Conservation (phyloP, 2,113 vertebrate genomes). For the Thymallus thymallus region DNA sequence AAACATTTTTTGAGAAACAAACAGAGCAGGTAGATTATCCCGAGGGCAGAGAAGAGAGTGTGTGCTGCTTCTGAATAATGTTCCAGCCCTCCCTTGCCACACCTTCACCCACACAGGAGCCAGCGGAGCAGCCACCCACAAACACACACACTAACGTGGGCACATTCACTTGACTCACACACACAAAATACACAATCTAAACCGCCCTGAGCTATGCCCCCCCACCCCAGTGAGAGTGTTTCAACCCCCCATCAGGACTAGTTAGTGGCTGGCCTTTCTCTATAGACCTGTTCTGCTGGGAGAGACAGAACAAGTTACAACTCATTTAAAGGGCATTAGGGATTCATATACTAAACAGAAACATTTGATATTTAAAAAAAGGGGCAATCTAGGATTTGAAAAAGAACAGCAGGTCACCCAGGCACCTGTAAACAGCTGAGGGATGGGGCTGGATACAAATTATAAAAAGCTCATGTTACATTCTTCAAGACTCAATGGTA, state of each 20-base stretch:
- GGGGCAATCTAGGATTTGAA: neutral
- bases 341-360: neutral
- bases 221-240: neutral
- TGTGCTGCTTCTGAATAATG: neutral
- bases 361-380: no score
- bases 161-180: neutral
- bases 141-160: no score
- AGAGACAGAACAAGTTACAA: neutral
- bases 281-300: no score
- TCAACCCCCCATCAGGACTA: neutral
- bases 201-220: neutral
- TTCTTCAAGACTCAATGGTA: neutral
- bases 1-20: neutral
- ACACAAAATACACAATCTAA: neutral
- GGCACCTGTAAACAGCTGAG: no score
- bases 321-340: conserved; percentile 6
- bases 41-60: neutral
- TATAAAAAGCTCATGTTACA: neutral
- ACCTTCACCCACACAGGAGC: neutral
- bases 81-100: neutral
- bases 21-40: neutral
- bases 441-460: neutral
- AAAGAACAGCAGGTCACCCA: neutral
- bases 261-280: neutral
- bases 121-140: no score